Evolutionary conservation across 2,797 vertebrate species (phyloP).

Genomic region (Menidia menidia): DNA sequence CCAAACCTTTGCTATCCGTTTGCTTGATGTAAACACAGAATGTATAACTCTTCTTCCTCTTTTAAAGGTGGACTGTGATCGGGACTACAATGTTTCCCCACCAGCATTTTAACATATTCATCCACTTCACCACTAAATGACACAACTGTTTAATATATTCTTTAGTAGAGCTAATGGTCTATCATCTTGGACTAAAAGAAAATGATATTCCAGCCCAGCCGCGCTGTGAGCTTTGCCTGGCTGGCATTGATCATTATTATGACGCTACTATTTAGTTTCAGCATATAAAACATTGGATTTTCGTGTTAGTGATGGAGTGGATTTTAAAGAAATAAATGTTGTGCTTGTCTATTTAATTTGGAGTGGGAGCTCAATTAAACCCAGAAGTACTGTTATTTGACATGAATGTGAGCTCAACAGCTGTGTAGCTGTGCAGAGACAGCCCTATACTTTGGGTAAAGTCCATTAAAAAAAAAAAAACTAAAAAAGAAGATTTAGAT

Average conservation of each 20-base stretch:
- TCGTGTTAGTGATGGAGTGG: slow-evolving; percentile 14
- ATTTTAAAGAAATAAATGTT: neutral
- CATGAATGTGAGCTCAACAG: neutral
- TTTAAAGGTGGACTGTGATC: slow-evolving; percentile 17
- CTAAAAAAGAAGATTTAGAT: slow-evolving; percentile 26
- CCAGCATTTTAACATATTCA: slow-evolving; percentile 53
- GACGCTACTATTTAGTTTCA: slow-evolving; percentile 19
- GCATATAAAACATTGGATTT: slow-evolving; percentile 1
- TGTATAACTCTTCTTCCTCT: slow-evolving; percentile 17
- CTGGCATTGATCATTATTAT: slow-evolving; percentile 5
- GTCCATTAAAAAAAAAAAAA: neutral
- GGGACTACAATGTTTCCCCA: slow-evolving; percentile 41
- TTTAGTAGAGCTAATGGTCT: slow-evolving; percentile 58
- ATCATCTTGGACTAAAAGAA: slow-evolving; percentile 69
- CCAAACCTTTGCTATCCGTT: slow-evolving; percentile 15
- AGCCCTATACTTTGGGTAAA: neutral
- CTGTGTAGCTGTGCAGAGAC: slow-evolving; percentile 4
- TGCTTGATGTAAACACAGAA: slow-evolving; percentile 18
- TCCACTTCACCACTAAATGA: slow-evolving; percentile 46
- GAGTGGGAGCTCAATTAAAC: neutral
- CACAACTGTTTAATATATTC: slow-evolving; percentile 59
- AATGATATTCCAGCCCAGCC: slow-evolving; percentile 55
- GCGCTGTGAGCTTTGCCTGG: slow-evolving; percentile 27
- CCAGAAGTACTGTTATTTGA: neutral
- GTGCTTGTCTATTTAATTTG: slow-evolving; percentile 3